Conservation (phyloP, 2,797 vertebrate genomes). For the Chrysocyon brachyurus region DNA sequence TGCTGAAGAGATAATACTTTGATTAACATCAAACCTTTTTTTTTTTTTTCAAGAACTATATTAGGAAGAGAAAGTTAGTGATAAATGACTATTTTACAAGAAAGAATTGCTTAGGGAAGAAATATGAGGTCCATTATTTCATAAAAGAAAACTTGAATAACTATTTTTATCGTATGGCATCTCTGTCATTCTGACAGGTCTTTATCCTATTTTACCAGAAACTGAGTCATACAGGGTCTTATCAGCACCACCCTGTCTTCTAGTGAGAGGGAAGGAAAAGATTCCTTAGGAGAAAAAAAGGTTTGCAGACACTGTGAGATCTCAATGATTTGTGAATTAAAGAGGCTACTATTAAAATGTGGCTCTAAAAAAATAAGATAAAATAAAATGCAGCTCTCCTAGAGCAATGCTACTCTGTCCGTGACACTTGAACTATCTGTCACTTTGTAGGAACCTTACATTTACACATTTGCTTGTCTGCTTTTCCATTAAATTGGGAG, state of each 20-base stretch:
- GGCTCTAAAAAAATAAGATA: background rate
- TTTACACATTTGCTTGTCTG: background rate
- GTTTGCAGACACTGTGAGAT: background rate
- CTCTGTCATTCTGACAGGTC: background rate
- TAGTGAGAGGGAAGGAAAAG: background rate
- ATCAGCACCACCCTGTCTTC: background rate
- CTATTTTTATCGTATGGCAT: background rate
- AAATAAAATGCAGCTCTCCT: background rate
- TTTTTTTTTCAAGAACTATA: background rate
- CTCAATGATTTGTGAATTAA: background rate
- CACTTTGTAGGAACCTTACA: background rate
- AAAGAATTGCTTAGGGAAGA: background rate
- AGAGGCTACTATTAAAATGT: background rate
- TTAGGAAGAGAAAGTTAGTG: background rate
- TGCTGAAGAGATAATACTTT: background rate
- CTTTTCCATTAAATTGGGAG: background rate
- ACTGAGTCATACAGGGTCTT: background rate
- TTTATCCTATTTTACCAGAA: conserved; percentile 12
- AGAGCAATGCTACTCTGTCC: background rate
- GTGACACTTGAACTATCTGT: background rate
- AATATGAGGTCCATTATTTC: conserved; percentile 5
- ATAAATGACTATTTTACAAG: background rate
- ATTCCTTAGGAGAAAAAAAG: background rate
- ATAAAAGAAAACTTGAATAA: background rate
- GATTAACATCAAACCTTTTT: background rate